Evolutionary conservation across 2,113 vertebrate species (phyloP).

Genomic region (Spermophilus dauricus): DNA sequence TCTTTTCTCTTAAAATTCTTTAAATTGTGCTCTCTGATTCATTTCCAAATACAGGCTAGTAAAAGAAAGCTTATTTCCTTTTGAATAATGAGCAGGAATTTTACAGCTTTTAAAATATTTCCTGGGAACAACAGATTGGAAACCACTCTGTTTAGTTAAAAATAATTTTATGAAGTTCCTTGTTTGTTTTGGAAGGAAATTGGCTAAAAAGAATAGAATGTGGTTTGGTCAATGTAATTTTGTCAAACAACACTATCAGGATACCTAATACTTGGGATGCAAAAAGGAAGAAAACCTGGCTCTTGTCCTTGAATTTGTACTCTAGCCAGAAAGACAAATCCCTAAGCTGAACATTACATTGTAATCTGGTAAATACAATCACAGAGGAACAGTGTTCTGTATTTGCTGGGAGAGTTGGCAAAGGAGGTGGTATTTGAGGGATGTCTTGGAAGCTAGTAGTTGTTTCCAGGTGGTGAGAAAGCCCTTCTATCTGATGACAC

Average conservation of each 20-base stretch:
- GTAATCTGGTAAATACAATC: neutral
- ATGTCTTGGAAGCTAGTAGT: neutral
- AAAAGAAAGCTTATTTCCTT: constrained; percentile 57
- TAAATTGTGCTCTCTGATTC: constrained; percentile 25
- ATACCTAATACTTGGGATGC: neutral
- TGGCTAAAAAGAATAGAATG: neutral
- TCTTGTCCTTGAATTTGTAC: neutral
- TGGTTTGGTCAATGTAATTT: constrained; percentile 44
- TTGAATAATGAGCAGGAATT: constrained; percentile 51
- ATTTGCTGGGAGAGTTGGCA: neutral
- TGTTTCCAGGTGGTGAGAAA: neutral
- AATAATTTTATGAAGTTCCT: constrained; percentile 60
- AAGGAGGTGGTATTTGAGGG: neutral
- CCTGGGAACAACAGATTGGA: constrained; percentile 2
- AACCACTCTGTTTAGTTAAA: constrained; percentile 56
- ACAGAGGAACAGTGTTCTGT: neutral
- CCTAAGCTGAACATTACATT: neutral
- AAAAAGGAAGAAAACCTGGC: neutral
- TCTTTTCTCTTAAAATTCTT: constrained; percentile 35
- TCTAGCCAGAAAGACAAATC: neutral
- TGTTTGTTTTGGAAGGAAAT: constrained; percentile 48
- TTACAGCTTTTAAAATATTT: constrained; percentile 62
- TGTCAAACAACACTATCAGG: neutral
- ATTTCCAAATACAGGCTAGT: constrained; percentile 41
- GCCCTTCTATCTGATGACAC: neutral